A percentile compares a stretch with the other conserved stretches of the same genome.
These are phyloP conservation scores for Listronotus bonariensis DNA, from an alignment of 1,140 invertebrate species.

Conservation along the genomic window DNA sequence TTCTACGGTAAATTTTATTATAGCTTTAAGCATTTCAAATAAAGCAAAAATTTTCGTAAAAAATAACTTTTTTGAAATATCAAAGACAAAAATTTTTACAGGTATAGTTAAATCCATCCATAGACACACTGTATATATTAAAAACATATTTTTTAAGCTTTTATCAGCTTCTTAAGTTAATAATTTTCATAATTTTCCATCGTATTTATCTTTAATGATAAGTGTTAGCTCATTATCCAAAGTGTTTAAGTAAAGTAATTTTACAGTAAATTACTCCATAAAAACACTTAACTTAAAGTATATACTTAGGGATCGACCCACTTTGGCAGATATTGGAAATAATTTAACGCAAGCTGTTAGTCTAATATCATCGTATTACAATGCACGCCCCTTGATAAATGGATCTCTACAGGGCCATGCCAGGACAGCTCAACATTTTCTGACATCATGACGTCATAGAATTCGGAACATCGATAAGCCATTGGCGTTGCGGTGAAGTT, in stretches of 20 bases:
- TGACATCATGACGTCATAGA: slow-evolving; percentile 27
- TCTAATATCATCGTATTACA: slow-evolving; percentile 31
- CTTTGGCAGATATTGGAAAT: slow-evolving; percentile 35
- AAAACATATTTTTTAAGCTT: too few species aligned
- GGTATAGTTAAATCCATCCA: too few species aligned
- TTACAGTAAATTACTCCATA: slow-evolving; percentile 13
- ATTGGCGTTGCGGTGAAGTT: slow-evolving; percentile 4
- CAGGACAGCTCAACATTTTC: slow-evolving; percentile 26
- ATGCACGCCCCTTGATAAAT: slow-evolving; percentile 30
- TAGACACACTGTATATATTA: too few species aligned
- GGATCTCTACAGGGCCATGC: slow-evolving; percentile 23
- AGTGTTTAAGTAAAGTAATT: slow-evolving; percentile 15
- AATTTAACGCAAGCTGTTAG: slow-evolving; percentile 33
- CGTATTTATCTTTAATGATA: too few species aligned
- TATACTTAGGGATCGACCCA: slow-evolving; percentile 24
- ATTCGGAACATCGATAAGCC: slow-evolving; percentile 25
- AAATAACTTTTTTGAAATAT: too few species aligned
- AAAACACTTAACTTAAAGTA: slow-evolving; percentile 17
- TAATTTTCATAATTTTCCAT: too few species aligned
- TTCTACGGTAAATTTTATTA: too few species aligned
- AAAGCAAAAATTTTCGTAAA: too few species aligned
- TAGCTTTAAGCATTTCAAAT: too few species aligned
- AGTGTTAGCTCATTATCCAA: neutral
- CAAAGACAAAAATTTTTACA: too few species aligned
- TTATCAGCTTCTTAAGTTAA: too few species aligned